Evolutionary conservation across 2,113 vertebrate species (phyloP), one percentile per base, ranked within the genome.

Genomic region (Morphnarchus princeps): DNA sequence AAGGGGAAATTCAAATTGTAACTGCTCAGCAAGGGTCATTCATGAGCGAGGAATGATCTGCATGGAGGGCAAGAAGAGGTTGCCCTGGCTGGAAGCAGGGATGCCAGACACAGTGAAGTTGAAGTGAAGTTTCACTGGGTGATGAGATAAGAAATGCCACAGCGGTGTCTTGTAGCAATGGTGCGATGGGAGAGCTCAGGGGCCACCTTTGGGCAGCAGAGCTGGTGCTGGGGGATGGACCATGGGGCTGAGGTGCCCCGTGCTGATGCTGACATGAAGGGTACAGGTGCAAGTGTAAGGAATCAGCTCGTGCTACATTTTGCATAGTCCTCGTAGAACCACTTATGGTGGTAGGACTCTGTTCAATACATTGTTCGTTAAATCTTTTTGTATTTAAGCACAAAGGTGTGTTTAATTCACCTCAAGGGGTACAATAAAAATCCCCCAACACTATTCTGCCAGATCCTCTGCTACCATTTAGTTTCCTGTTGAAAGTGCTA

Each of bases 211-310:
- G 74, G 40, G 34, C 29, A 55, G 70, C 58, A 92, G 69, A 66
- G 28, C 40, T 71, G 61, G 38, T 70, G 61, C 61, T 54, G 50
- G 69, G 19, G 38, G 10, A 24, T 13, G 36, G 36, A n/a, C 40
- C n/a, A 11, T 0, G 1, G 69, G n/a, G 40, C 20, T 50, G 36
- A 83, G 36, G 32, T 24, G 59, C 17, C 47, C 50, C 1, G 1
- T 38, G 47, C 66, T 36, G 26, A 19, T 0, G 0, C 31, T 76
- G 25, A 12, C 32, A 21, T 16, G 4, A 32, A 36, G 63, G 21
- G 16, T 16, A 25, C 7, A 16, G 20, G 22, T 61, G 45, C 31
- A 43, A 43, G 17, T 10, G 24, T 61, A 22, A 62, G 76, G 13
- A 57, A 52, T 45, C 3, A 3, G 32, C 65, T 25, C 3, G 0